Base-by-base conservation (phyloP, 2,113 vertebrate genomes). In the Glareola pratincola region DNA sequence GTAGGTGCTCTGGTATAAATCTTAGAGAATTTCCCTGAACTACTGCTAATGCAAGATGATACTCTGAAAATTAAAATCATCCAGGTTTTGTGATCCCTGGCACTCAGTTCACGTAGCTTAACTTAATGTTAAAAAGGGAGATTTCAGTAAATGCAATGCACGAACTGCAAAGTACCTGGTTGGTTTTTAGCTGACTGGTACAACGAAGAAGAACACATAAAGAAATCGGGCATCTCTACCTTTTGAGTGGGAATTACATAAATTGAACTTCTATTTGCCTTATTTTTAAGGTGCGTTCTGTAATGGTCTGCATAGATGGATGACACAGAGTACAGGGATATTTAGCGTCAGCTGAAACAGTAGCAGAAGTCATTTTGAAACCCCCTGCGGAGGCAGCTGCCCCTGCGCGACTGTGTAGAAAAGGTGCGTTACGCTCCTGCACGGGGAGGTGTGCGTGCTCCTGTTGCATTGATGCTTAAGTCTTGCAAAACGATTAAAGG, bases 381-480 rank as follows among this genome's bases (percentile, higher is more conserved):
- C n/a, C 7, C 17, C 12, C 41, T 8, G 12, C 20, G 50, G n/a
- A 53, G 12, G 27, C 32, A 62, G 11, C 69, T 69, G n/a, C 29
- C 32, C 1, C 0, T 15, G 41, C 4, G 4, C 16, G 20, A 3
- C 20, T 3, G 1, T 1, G 9, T 21, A 27, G 36, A 20, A 73
- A 48, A 50, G 59, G 10, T 2, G 6, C 11, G 16, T 39, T 75
- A 22, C 3, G 1, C 16, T 81, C 8, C 1, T 27, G 13, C 34
- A 45, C 8, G 29, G 51, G n/a, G 48, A 7, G 7, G 14, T 24
- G 12, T 32, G 18, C 0, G 1, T 32, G 15, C 23, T 63, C 56
- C 9, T 4, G 19, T 16, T 62, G 45, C 32, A 26, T 4, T 37
- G 51, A 36, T 69, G 50, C 59, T 48, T 47, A 20, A 51, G 5